phyloP scores from a whole-genome alignment of 2,888 invertebrate genomes.

The Trachelus iudaicus region DNA sequence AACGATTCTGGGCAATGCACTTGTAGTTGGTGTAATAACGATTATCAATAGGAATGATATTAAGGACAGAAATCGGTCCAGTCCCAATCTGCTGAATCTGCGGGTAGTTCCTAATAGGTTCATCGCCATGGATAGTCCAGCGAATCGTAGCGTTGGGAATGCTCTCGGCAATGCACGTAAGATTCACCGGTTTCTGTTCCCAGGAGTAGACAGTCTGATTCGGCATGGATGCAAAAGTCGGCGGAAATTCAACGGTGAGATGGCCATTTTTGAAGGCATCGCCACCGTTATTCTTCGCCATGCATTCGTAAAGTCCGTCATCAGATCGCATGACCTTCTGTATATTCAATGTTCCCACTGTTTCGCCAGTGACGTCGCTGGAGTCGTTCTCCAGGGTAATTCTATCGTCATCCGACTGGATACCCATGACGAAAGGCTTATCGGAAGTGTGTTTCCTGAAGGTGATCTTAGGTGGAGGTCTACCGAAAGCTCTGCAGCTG shows the following conservation, averaged over 20 bases:
- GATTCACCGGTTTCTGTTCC: constrained; percentile 83
- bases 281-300: constrained; percentile 84
- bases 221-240: constrained; percentile 79
- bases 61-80: constrained; percentile 79
- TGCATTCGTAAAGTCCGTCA: constrained; percentile 90
- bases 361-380: constrained; percentile 70
- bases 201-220: constrained; percentile 84
- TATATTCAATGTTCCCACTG: constrained; percentile 77
- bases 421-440: constrained; percentile 74
- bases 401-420: constrained; percentile 75
- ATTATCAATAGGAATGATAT: constrained; percentile 75
- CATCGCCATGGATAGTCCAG: constrained; percentile 72
- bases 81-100: constrained; percentile 71
- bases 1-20: constrained; percentile 82
- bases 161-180: constrained; percentile 88
- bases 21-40: constrained; percentile 80
- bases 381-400: constrained; percentile 72
- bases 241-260: constrained; percentile 83
- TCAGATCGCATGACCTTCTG: constrained; percentile 75
- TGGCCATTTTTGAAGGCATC: constrained; percentile 83
- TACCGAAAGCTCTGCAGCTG: constrained; percentile 82
- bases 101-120: constrained; percentile 62
- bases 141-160: constrained; percentile 93
- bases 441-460: constrained; percentile 80
- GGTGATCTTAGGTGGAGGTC: constrained; percentile 82